phyloP scores from a whole-genome alignment of 2,797 vertebrate genomes.

The Discoglossus pictus region DNA sequence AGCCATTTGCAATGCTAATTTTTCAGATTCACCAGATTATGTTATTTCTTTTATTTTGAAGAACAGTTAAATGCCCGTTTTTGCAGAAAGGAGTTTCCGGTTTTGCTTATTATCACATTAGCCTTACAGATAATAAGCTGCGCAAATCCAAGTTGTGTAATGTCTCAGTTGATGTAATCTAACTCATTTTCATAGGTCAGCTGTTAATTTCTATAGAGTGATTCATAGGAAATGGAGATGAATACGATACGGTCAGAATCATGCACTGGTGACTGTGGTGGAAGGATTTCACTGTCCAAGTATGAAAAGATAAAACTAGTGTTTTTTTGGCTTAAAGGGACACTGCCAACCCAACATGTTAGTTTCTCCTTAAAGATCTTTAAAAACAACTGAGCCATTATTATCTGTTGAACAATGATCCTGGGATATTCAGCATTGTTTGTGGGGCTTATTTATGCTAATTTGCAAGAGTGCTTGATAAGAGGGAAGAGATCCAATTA shows the following conservation, averaged over 20 bases:
- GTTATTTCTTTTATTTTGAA: slow-evolving; percentile 9
- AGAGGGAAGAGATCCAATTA: too few species aligned
- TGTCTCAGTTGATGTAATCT: slow-evolving; percentile 35
- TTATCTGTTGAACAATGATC: too few species aligned
- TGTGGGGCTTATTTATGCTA: too few species aligned
- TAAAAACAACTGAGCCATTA: too few species aligned
- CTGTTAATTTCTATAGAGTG: slow-evolving; percentile 17
- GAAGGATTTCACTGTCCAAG: too few species aligned
- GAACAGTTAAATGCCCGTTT: slow-evolving; percentile 5
- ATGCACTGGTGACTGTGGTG: slow-evolving; percentile 27
- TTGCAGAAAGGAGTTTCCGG: not conserved
- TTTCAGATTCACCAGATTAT: slow-evolving; percentile 44
- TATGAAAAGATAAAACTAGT: too few species aligned
- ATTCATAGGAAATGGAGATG: slow-evolving; percentile 36
- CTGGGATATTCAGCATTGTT: too few species aligned
- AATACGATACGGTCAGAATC: slow-evolving; percentile 35
- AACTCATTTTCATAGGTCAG: slow-evolving; percentile 29
- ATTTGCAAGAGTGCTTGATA: too few species aligned
- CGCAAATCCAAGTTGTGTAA: slow-evolving; percentile 7
- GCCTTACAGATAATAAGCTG: slow-evolving; percentile 10
- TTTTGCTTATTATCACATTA: slow-evolving; percentile 13
- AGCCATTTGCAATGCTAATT: slow-evolving; percentile 82
- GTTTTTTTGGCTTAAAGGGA: too few species aligned
- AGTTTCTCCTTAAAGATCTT: too few species aligned
- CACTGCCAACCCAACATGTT: too few species aligned